Conservation (phyloP, 2,888 invertebrate genomes). For the Eupithecia insigniata region DNA sequence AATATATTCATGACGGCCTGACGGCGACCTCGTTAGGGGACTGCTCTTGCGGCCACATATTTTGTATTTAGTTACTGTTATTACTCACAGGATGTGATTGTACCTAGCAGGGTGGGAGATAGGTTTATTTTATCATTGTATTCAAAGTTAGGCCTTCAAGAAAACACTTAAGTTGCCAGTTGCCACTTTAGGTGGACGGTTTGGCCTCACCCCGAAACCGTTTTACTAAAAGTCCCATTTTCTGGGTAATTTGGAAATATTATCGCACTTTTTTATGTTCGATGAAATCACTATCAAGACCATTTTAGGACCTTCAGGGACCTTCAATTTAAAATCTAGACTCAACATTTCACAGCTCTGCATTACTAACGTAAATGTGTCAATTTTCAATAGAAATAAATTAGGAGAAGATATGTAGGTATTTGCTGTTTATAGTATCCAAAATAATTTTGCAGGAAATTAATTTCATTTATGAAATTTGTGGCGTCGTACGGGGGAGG, state of each 20-base stretch:
- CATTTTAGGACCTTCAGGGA: constrained; percentile 28
- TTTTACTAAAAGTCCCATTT: constrained; percentile 37
- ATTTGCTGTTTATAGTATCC: background rate
- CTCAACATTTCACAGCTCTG: background rate
- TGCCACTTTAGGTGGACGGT: background rate
- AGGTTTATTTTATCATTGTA: background rate
- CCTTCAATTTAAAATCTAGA: constrained; percentile 22
- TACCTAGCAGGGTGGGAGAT: background rate
- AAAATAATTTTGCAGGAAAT: background rate
- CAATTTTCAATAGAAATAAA: background rate
- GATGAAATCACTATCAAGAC: constrained; percentile 35
- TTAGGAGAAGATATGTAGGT: background rate
- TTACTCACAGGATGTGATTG: background rate
- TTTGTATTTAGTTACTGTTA: background rate
- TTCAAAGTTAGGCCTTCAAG: background rate
- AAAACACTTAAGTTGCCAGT: background rate
- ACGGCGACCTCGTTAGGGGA: no score
- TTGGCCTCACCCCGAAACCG: constrained; percentile 23
- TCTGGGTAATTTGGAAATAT: constrained; percentile 36
- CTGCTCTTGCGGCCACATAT: background rate
- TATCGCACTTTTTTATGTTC: constrained; percentile 36
- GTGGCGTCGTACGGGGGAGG: no score
- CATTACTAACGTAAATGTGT: background rate
- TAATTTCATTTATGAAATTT: background rate
- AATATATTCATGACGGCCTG: no score